phyloP scores from a whole-genome alignment of 2,113 vertebrate species.

The Parus major region DNA sequence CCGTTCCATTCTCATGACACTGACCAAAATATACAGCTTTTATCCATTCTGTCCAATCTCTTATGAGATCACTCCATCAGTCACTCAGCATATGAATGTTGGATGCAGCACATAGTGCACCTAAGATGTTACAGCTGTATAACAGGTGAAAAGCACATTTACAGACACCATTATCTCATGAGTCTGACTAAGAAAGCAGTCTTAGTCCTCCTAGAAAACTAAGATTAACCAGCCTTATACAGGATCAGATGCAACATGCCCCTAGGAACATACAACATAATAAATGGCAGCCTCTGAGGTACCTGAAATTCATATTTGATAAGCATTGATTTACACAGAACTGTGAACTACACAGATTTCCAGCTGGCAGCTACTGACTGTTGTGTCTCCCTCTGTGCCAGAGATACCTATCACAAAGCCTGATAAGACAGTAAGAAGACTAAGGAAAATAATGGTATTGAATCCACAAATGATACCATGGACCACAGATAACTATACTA shows the following conservation, averaged over 20 bases:
- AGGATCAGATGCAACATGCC: not conserved
- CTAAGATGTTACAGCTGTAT: not conserved
- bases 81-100: not conserved
- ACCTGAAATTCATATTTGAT: not conserved
- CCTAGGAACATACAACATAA: not conserved
- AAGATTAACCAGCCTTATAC: not conserved
- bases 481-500: not conserved
- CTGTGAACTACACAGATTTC: not conserved
- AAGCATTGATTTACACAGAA: not conserved
- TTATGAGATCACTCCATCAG: not conserved
- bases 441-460: not conserved
- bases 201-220: not conserved
- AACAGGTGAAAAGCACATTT: not conserved
- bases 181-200: not conserved
- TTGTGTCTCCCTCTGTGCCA: not conserved
- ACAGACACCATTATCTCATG: not conserved
- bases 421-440: not conserved
- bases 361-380: not conserved
- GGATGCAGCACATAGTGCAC: not conserved
- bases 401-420: not conserved
- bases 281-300: not conserved
- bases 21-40: not conserved
- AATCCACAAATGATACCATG: not conserved
- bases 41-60: not conserved
- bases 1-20: not conserved